A percentile compares a stretch with the other conserved stretches of the same genome.
Evolutionary conservation across 2,113 vertebrate genomes (phyloP).

Genomic region (Gallinago jamesoni): DNA sequence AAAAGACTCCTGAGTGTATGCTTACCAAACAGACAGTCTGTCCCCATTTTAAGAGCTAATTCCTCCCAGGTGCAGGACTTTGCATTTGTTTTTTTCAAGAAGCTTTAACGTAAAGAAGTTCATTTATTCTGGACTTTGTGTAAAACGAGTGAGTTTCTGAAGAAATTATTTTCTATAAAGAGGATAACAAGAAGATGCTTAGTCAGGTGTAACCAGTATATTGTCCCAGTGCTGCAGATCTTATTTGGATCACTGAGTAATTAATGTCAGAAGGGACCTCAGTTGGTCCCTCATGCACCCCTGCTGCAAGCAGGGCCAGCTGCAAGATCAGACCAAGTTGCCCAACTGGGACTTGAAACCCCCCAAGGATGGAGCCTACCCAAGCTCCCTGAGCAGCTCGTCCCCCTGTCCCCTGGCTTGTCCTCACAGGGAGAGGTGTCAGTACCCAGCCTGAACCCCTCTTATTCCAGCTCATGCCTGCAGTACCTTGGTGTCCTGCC

Average conservation of each 20-base stretch:
- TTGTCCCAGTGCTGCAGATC: neutral
- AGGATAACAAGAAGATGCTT: neutral
- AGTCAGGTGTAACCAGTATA: neutral
- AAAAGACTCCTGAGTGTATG: neutral
- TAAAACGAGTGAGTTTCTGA: neutral
- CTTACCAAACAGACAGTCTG: neutral
- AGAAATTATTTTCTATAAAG: neutral
- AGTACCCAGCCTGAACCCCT: too few relatives aligned
- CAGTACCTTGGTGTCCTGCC: neutral
- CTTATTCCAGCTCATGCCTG: neutral
- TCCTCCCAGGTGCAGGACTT: too few relatives aligned
- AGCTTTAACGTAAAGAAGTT: neutral
- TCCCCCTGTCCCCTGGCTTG: neutral
- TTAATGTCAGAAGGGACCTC: neutral
- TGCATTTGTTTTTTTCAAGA: too few relatives aligned
- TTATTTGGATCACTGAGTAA: neutral
- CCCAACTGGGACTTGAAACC: rapidly evolving
- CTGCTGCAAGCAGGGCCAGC: neutral
- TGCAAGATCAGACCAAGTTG: neutral
- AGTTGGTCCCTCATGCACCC: neutral
- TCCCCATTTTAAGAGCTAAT: too few relatives aligned
- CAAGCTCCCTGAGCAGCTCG: neutral
- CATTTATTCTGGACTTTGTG: neutral
- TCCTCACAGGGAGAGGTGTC: neutral
- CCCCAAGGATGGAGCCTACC: neutral